Evolutionary conservation across 2,888 invertebrate genomes (phyloP), one percentile per base, ranked within the genome.

Genomic region (Pogonocherus hispidulus): DNA sequence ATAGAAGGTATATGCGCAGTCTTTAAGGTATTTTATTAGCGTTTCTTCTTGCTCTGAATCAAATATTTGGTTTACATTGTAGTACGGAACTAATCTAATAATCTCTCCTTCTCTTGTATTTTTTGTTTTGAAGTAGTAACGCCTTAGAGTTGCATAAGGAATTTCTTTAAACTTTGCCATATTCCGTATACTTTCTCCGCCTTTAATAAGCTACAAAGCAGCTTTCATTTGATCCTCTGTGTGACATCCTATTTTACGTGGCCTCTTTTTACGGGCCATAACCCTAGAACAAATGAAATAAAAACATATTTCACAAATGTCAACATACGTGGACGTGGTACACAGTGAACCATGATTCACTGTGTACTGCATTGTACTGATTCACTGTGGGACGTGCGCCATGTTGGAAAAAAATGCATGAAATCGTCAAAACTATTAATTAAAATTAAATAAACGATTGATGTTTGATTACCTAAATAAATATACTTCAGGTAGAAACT

Each of bases 101-200:
- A 6, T 22, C 11, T 27, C 27, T 23, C 20, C 18, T 22, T 54
- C 32, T 11, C 20, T 27, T 16, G n/a, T 11, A 27, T 54, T 49
- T 22, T 49, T 49, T 62, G 22, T 49, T 52, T 37, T 63, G 18
- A 27, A 18, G 52, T 11, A 19, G 71, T 70, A 52, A 63, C 54
- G 3, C 11, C 23, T 35, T 47, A 14, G 23, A 35, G 55, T 8
- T 19, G 63, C 32, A 63, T 44, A 66, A 70, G 27, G 35, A 35
- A 63, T 41, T 27, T 60, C 65, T 16, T 66, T 22, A 59, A n/a
- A n/a, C n/a, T n/a, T n/a, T n/a, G 63, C 49, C 20, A 16, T 16
- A 54, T 41, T 19, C 1, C 11, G 11, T 9, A 54, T 27, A n/a
- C 23, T 27, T 27, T 16, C 16, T 54, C 51, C 60, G 2, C 18